Conservation (phyloP, 2,888 invertebrate genomes). For the Aphodius sticticus region DNA sequence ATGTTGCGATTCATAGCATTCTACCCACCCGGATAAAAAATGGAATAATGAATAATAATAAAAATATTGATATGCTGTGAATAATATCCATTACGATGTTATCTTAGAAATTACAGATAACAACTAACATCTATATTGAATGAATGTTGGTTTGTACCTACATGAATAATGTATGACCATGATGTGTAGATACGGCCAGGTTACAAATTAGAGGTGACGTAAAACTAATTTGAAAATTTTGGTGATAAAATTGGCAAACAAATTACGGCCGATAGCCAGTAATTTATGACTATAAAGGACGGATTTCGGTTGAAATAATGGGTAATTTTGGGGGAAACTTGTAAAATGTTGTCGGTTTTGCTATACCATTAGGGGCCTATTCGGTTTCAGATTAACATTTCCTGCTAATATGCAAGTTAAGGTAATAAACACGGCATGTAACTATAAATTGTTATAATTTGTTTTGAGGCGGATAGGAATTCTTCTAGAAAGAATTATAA, state of each 20-base stretch:
- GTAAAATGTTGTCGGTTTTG: not conserved
- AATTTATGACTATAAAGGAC: not conserved
- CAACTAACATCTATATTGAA: no score
- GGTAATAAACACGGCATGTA: not conserved
- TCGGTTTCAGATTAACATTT: not conserved
- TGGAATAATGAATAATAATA: no score
- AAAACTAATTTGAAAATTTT: not conserved
- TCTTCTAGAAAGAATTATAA: not conserved
- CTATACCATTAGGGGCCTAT: not conserved
- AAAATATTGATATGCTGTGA: no score
- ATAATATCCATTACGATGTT: no score
- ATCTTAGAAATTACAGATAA: no score
- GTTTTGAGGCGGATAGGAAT: not conserved
- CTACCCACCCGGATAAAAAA: no score
- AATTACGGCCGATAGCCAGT: not conserved
- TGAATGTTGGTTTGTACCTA: no score
- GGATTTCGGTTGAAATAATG: not conserved
- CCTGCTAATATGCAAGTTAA: not conserved
- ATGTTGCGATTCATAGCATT: no score
- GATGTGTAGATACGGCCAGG: not conserved
- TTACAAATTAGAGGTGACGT: not conserved
- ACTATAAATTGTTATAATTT: not conserved
- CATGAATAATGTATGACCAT: no score
- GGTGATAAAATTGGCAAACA: not conserved
- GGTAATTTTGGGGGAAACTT: not conserved